Base-by-base conservation (phyloP, 30 jellyfish, hydroid and myxozoan genomes). In the Hydractinia echinata region DNA sequence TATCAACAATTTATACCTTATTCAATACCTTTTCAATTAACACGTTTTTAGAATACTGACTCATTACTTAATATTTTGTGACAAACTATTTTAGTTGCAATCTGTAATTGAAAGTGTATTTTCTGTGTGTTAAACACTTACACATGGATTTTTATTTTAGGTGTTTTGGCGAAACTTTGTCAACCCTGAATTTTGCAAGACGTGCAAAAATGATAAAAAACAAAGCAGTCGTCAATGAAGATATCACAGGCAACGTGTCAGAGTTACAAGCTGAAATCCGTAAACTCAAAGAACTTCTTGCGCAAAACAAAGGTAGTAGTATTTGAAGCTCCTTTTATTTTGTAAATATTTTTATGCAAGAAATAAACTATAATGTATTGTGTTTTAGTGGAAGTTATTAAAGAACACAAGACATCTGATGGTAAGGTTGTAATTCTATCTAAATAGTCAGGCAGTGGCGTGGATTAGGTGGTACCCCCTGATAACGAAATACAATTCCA, bases 201-300 rank as follows among this genome's bases (percentile, higher is more conserved):
- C 80, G 99, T 60, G 99, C 99, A 30, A 94, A 94, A 74, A 94
- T 94, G 99, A 94, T 94, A 62, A 94, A 88, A 70, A 94, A 94
- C 74, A 94, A 94, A 95, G 99, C 99, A 16, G 82, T 94, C 54
- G 95, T 94, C 16, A 94, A 94, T 66, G 99, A 94, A 68, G 99
- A 94, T 60, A 91, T 94, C 7, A 81, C 99, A 10, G 99, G 99
- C 20, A 94, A 88, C 70, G 96, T 94, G 48, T 66, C 95, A 6
- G 96, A 94, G 67, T 77, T 94, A 72, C 99, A 94, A 76, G 39
- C 86, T 73, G 99, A 94, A 79, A 94, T 94, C 14, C 91, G 95
- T 74, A 85, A 86, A 55, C 82, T 94, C 53, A 94, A 94, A 78
- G 99, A 94, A 7, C 83, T 93, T 18, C 84, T 93, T 4, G 72